A percentile compares a stretch with the other conserved stretches of the same genome.
Conservation (phyloP, 2,797 vertebrate genomes). For the Erithacus rubecula region DNA sequence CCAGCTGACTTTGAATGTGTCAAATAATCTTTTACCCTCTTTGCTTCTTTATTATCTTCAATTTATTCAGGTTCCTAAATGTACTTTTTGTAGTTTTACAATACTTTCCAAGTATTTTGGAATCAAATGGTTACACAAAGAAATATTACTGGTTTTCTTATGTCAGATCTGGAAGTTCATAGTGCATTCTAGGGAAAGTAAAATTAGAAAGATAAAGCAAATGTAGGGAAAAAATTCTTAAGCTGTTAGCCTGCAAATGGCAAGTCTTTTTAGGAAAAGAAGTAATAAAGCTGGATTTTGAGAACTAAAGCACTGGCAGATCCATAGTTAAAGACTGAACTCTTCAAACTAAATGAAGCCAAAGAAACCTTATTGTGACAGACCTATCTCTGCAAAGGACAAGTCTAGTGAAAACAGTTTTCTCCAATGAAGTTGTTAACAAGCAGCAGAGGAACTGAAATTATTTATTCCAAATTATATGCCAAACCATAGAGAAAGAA, state of each 20-base stretch:
- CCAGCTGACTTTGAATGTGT: not conserved
- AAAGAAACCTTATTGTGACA: not conserved
- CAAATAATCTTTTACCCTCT: not conserved
- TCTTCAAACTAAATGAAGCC: not conserved
- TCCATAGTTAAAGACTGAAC: not conserved
- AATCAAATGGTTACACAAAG: not conserved
- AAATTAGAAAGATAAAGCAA: not conserved
- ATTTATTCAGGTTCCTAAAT: not conserved
- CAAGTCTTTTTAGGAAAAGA: not conserved
- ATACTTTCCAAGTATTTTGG: not conserved
- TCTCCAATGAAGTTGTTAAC: not conserved
- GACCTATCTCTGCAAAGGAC: not conserved
- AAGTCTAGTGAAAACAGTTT: not conserved
- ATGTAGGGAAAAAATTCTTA: not conserved
- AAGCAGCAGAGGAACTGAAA: not conserved
- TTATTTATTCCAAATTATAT: not conserved
- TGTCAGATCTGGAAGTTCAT: not conserved
- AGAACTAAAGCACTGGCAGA: not conserved
- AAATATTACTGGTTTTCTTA: not conserved
- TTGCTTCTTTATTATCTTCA: not conserved
- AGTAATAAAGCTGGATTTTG: not conserved
- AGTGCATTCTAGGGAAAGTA: not conserved
- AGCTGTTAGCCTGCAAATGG: not conserved
- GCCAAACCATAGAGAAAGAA: not conserved
- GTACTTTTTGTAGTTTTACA: not conserved